Conservation (phyloP, 2,888 invertebrate species). For the Linnaemya vulpina region DNA sequence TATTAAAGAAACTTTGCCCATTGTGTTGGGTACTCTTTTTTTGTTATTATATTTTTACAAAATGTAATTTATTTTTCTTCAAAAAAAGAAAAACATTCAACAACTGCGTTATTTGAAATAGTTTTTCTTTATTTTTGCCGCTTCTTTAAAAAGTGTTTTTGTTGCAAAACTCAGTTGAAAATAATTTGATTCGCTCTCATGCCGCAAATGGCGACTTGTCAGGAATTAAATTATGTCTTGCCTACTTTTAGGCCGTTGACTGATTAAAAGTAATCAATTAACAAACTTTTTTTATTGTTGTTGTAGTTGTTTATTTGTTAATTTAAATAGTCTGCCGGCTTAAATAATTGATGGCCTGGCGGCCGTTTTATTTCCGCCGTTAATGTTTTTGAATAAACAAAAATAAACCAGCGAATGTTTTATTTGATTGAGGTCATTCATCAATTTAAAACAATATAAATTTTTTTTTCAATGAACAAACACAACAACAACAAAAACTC, state of each 20-base stretch:
- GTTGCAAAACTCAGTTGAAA: background rate
- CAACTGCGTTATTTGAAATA: conserved; percentile 10
- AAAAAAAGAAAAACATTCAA: conserved; percentile 12
- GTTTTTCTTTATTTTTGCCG: background rate
- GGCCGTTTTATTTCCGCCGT: conserved; percentile 16
- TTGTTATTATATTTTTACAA: conserved; percentile 2
- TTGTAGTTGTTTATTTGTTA: conserved; percentile 42
- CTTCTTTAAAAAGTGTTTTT: background rate
- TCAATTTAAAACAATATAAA: conserved; percentile 62
- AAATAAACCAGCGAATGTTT: conserved; percentile 23
- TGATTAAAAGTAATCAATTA: conserved; percentile 26
- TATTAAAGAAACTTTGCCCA: conserved; percentile 37
- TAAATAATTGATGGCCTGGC: background rate
- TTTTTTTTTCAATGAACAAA: conserved; percentile 38
- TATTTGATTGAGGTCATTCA: conserved; percentile 65
- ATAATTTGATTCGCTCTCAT: conserved; percentile 3
- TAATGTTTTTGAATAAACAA: conserved; percentile 18
- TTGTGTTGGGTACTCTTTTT: conserved; percentile 17
- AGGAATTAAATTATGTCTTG: background rate
- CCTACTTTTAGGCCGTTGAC: conserved; percentile 29
- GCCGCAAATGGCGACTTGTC: too few species aligned
- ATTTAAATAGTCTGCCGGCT: conserved; percentile 22
- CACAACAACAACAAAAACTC: background rate
- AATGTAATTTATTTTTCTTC: conserved; percentile 39
- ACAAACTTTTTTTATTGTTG: conserved; percentile 43